Base-by-base conservation (phyloP, 2,113 vertebrate genomes). In the Psittacara wagleri region DNA sequence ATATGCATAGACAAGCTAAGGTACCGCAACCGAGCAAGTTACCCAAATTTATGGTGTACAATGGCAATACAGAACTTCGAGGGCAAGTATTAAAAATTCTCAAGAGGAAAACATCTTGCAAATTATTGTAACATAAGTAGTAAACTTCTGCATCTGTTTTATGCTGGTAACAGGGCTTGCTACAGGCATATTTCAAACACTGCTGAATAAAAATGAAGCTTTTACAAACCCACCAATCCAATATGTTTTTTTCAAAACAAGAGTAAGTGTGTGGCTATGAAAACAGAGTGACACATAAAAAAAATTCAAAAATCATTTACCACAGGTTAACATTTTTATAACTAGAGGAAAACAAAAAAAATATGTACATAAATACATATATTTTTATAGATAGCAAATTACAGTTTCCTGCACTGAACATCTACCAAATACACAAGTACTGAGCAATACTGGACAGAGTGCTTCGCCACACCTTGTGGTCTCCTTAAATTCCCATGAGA, bases 351-450 rank as follows among this genome's bases (percentile, higher is more conserved):
- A 95, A 95, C 78, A 94, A 92, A 97, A 91, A 94, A 90, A 91
- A 91, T 97, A 96, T 96, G 83, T 96, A 97, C 85, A 97, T 96
- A 97, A 93, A 97, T 97, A 96, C 78, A 94, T 62, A 57, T 54
- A 54, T 95, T 92, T 92, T 91, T 93, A 97, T 92, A 96, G 79
- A 96, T 84, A 98, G 95, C 87, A 97, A 95, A 97, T 97, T 89
- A 98, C 97, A 98, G 97, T 98, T 98, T 97, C 95, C 96, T 96
- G 96, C 96, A 97, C 97, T 97, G 97, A 98, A 97, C 63, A 64
- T 94, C 97, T 97, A 90, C 97, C 96, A 97, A 96, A 98, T 93
- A 97, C 80, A 97, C 96, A 97, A 83, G 64, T 94, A 96, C 95
- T 75, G 91, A 97, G 96, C 94, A 97, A 97, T 97, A 98, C 97